Percentiles rank a stretch among this genome's conserved stretches.
phyloP scores from a whole-genome alignment of 2,797 vertebrate genomes.

The Gallinago nigripennis region DNA sequence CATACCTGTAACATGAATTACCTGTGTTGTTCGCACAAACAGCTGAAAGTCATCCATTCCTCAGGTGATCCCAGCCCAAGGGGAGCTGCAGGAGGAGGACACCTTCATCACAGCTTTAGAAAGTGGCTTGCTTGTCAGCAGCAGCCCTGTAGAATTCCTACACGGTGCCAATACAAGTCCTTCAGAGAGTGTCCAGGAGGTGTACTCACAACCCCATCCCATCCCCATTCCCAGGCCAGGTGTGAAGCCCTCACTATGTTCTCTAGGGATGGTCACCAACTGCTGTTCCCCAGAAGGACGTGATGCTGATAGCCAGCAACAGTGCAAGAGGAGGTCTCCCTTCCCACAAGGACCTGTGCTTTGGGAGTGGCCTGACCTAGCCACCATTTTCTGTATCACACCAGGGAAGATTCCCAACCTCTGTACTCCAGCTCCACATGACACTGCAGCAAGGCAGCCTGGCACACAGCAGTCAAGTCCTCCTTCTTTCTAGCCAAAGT shows the following conservation, averaged over 20 bases:
- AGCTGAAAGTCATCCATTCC: neutral
- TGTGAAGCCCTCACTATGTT: neutral
- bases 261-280: neutral
- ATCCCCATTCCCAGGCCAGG: neutral
- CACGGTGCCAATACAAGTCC: neutral
- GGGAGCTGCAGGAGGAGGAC: neutral
- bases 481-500: neutral
- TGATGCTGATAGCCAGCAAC: neutral
- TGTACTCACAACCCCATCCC: neutral
- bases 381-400: neutral
- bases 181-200: neutral
- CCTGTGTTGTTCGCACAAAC: neutral
- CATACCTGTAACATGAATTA: neutral
- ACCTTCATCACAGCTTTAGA: neutral
- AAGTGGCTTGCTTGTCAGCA: rapidly evolving
- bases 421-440: neutral
- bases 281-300: neutral
- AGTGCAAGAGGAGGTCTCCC: neutral
- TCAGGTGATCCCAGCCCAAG: neutral
- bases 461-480: neutral
- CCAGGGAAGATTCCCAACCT: neutral
- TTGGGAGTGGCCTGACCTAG: neutral
- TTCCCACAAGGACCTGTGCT: neutral
- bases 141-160: neutral
- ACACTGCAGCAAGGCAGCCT: neutral